Evolutionary conservation across 2,888 invertebrate species (phyloP).

Genomic region (Dryomyza anilis): DNA sequence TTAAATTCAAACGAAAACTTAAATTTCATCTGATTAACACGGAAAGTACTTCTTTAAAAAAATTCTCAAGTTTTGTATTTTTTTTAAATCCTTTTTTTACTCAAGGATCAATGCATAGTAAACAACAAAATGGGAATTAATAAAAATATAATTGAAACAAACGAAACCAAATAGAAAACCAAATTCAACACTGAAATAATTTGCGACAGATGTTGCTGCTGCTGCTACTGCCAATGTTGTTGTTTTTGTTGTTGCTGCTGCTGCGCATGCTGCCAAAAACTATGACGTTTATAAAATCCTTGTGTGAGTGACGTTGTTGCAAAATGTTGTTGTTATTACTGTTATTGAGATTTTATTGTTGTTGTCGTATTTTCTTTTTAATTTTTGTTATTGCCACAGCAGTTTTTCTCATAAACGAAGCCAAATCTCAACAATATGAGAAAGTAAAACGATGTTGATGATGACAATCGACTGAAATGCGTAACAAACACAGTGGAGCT

Average conservation of each 20-base stretch:
- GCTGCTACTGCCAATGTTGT: no score
- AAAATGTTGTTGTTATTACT: conserved; percentile 16
- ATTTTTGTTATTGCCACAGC: conserved; percentile 35
- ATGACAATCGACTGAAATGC: conserved; percentile 5
- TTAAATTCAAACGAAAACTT: no score
- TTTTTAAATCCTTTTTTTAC: no score
- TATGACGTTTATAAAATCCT: conserved; percentile 58
- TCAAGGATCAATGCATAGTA: no score
- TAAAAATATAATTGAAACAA: no score
- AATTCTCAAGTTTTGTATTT: no score
- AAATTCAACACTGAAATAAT: not conserved
- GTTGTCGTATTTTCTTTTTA: not conserved
- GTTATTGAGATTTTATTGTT: conserved; percentile 18
- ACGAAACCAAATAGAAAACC: no score
- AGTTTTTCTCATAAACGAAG: conserved; percentile 2
- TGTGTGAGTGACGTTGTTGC: conserved; percentile 50
- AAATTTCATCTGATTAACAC: no score
- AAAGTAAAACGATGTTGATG: conserved; percentile 3
- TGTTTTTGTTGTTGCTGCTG: conserved; percentile 25
- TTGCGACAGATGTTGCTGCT: not conserved
- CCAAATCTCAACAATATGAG: conserved; percentile 4
- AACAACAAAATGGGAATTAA: no score
- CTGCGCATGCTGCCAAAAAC: conserved; percentile 16
- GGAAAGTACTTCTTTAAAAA: no score
- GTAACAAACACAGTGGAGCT: not conserved